These are phyloP conservation scores for Carassius gibelio DNA, from an alignment of 2,113 vertebrate species.

Conservation along the genomic window DNA sequence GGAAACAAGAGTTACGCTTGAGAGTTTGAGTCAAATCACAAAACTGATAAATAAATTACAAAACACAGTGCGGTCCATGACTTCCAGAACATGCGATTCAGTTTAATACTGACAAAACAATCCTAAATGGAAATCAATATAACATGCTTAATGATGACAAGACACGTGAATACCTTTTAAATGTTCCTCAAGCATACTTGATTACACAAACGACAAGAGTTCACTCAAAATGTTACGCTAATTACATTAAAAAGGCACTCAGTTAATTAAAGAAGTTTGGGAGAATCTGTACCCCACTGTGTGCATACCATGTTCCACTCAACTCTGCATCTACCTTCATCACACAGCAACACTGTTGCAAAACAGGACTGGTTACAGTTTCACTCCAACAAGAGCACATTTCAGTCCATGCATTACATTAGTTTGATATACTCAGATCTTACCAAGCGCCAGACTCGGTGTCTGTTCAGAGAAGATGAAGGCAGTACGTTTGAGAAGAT, in stretches of 20 bases:
- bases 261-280: too few species aligned
- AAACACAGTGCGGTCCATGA: not conserved
- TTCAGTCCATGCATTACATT: slow-evolving; percentile 61
- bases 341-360: slow-evolving; percentile 63
- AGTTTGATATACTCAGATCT: slow-evolving; percentile 35
- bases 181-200: not conserved
- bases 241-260: not conserved
- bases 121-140: not conserved
- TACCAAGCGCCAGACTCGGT: slow-evolving; percentile 46
- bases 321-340: slow-evolving; percentile 69
- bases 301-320: not conserved
- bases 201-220: not conserved
- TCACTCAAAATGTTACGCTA: not conserved
- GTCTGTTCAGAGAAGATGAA: slow-evolving; percentile 42
- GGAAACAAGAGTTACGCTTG: not conserved
- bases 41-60: not conserved
- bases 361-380: slow-evolving; percentile 63
- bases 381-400: slow-evolving; percentile 59
- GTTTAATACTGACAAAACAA: not conserved
- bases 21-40: not conserved
- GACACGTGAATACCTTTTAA: not conserved
- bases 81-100: not conserved
- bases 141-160: not conserved
- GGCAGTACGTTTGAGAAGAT: slow-evolving; percentile 38
- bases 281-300: not conserved